These are phyloP conservation scores for Sinocyclocheilus anophthalmus DNA, from an alignment of 2,113 vertebrate genomes.

Conservation along the genomic window DNA sequence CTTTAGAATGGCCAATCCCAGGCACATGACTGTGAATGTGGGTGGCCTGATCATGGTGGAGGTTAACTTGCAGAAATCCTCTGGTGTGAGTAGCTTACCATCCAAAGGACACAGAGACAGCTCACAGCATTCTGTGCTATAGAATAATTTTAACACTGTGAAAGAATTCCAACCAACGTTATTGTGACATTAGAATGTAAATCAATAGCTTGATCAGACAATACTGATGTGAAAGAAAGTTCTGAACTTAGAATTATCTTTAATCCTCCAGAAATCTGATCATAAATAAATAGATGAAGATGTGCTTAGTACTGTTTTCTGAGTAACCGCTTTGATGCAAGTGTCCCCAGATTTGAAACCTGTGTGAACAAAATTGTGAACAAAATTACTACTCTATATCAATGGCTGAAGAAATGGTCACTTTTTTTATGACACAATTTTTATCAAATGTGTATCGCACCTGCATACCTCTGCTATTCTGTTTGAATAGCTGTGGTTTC, in stretches of 20 bases:
- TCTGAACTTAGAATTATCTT: too few species aligned
- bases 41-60: constrained; percentile 75
- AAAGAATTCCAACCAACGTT: not conserved
- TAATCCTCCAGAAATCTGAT: too few species aligned
- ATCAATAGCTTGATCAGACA: not conserved
- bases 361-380: too few species aligned
- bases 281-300: too few species aligned
- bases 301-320: too few species aligned
- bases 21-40: constrained; percentile 69
- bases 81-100: constrained; percentile 59
- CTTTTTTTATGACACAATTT: too few species aligned
- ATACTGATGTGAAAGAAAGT: too few species aligned
- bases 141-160: not conserved
- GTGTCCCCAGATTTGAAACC: too few species aligned
- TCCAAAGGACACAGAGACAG: constrained; percentile 61
- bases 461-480: not conserved
- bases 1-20: constrained; percentile 54
- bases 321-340: too few species aligned
- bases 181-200: not conserved
- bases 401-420: too few species aligned
- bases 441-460: too few species aligned
- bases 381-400: too few species aligned
- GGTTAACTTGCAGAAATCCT: constrained; percentile 65
- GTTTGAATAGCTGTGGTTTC: constrained; percentile 16
- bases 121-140: constrained; percentile 58